phyloP scores from a whole-genome alignment of 2,888 invertebrate species.

The Syritta pipiens region DNA sequence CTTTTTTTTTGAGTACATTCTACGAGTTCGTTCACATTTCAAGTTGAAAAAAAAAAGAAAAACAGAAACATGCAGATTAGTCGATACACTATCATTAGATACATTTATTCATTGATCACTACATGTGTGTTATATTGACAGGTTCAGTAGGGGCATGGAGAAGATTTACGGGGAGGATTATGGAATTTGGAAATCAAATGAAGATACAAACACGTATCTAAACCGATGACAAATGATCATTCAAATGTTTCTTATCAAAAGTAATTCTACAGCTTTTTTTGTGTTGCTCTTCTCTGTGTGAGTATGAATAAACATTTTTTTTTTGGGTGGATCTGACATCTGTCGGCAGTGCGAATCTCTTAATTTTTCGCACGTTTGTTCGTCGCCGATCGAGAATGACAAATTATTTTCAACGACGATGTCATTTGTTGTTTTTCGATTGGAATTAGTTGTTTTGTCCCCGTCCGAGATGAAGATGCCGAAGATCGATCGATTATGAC shows the following conservation, averaged over 20 bases:
- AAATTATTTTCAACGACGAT: slow-evolving; percentile 62
- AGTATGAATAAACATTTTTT: not conserved
- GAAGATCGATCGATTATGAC: slow-evolving; percentile 26
- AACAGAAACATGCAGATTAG: slow-evolving; percentile 52
- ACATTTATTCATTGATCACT: not conserved
- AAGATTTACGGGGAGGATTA: slow-evolving; percentile 39
- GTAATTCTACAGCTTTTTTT: slow-evolving; percentile 1
- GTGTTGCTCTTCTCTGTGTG: not conserved
- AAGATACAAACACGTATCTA: slow-evolving; percentile 8
- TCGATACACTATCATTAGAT: slow-evolving; percentile 20
- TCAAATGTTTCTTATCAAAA: not conserved
- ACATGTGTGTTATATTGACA: slow-evolving; percentile 21
- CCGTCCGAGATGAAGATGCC: not conserved
- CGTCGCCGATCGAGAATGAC: slow-evolving; percentile 39
- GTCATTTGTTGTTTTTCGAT: slow-evolving; percentile 53
- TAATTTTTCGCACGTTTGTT: not conserved
- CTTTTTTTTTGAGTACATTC: slow-evolving; percentile 10
- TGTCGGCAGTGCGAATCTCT: not conserved
- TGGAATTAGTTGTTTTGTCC: slow-evolving; percentile 34
- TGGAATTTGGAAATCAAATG: slow-evolving; percentile 14
- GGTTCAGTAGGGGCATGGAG: slow-evolving; percentile 1
- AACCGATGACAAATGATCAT: slow-evolving; percentile 19
- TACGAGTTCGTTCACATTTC: slow-evolving; percentile 63
- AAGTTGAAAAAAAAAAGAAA: not conserved
- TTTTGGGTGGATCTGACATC: not conserved